A percentile compares a stretch with the other conserved stretches of the same genome.
phyloP scores from a whole-genome alignment of 2,888 invertebrate genomes.

The Lepidonotus clava region DNA sequence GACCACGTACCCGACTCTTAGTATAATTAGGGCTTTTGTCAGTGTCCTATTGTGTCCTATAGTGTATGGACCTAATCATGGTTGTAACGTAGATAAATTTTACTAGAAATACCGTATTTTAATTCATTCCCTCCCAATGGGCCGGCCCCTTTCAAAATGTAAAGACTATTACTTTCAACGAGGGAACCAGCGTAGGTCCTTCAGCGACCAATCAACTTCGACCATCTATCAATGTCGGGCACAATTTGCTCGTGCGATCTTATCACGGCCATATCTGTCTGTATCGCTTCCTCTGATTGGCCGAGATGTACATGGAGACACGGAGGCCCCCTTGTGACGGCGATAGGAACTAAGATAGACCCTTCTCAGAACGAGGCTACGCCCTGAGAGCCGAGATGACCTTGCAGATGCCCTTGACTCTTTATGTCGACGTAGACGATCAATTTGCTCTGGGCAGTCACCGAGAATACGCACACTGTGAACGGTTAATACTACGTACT shows the following conservation, averaged over 20 bases:
- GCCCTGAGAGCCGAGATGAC: conserved; percentile 1
- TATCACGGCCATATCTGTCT: conserved; percentile 18
- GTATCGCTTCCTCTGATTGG: conserved; percentile 1
- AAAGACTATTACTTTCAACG: not conserved
- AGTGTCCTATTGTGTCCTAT: too few species aligned
- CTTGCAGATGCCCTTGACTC: not conserved
- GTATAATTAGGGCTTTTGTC: too few species aligned
- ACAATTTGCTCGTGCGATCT: conserved; percentile 18
- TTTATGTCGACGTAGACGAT: not conserved
- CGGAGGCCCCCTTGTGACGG: not conserved
- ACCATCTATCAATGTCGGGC: conserved; percentile 15
- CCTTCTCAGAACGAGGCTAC: not conserved
- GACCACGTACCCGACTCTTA: too few species aligned
- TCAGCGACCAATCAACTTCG: not conserved
- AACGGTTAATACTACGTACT: too few species aligned
- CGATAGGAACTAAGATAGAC: conserved; percentile 23
- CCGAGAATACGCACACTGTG: too few species aligned
- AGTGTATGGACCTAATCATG: too few species aligned
- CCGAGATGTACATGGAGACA: conserved; percentile 19
- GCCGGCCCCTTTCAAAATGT: not conserved
- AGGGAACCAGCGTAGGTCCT: not conserved
- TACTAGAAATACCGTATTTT: too few species aligned
- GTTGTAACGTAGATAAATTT: too few species aligned
- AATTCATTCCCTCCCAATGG: not conserved
- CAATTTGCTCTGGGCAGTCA: not conserved